Evolutionary conservation across 2,113 vertebrate species (phyloP), one percentile per base, ranked within the genome.

Genomic region (Chaetodon auriga): DNA sequence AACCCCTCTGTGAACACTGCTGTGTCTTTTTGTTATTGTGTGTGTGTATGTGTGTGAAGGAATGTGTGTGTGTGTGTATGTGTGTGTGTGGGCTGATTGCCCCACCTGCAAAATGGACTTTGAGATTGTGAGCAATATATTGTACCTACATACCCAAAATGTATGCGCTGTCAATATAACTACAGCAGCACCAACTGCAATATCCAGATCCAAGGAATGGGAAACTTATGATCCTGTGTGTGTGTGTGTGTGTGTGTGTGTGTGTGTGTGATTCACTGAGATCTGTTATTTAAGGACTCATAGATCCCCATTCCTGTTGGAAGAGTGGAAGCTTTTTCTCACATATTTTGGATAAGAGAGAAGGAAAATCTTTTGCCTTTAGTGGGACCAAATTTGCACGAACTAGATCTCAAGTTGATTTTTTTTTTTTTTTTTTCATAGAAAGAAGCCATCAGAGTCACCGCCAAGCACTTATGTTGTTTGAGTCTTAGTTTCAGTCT

Each of bases 91-190:
- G 30, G 48, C 25, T 2, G 72, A 83, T 35, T 62, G 77, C 83
- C 60, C 80, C 71, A 73, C 76, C 80, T 77, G 77, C 41, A 75
- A 84, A 88, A 85, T 54, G 77, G 82, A 83, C 65, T 90, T 66
- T 75, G 75, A 87, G 68, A 89, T 83, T 85, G 61, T 80, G 89
- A 94, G 92, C 92, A 93, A 94, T 93, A 93, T 77, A 84, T 76
- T 83, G 60, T 75, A 84, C 65, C 53, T 75, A 80, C 70, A 83
- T 25, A 63, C 81, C 76, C 75, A 75, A 84, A 80, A 83, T 60
- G 63, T 82, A 87, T 48, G 78, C 75, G 66, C 89, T 84, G 89
- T 88, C 78, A 61, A 64, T 75, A 54, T 53, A 78, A 76, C 78
- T 54, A 78, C 70, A 82, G 75, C 57, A 89, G 81, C 75, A 86